Evolutionary conservation across 1,140 invertebrate genomes (phyloP), one percentile per base, ranked within the genome.

Genomic region (Philopotamus ludificatus): DNA sequence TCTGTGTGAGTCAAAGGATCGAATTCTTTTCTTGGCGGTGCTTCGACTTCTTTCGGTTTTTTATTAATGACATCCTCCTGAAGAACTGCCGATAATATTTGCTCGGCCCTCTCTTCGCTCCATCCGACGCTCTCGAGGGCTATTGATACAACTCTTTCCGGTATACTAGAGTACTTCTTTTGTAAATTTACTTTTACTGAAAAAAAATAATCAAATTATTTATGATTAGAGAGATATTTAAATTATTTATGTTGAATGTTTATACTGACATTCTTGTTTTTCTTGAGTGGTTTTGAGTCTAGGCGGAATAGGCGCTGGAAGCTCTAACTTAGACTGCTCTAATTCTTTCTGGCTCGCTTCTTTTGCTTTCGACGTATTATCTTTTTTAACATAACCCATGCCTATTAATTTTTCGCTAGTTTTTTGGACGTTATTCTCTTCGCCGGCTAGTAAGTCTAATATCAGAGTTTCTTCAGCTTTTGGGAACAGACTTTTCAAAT

Each of bases 401-500:
- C 85, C 83, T 23, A 88, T 79, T 2, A 95, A 79, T 65, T 85
- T 87, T 71, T 93, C 89, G 0, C 90, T 90, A 10, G 91, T 89
- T 72, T 87, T 91, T 72, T 92, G 89, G 1, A 94, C 92, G 77
- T 94, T 94, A 72, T 93, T 93, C 68, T 94, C 92, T 69, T 90
- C 88, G 75, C 88, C 90, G 60, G 87, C 87, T 25, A 95, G 76
- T 58, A 93, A 82, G 74, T 95, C 92, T 49, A 94, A 80, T 7
- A 95, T 86, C 22, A 94, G 75, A n/a, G 90, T 92, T 76, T 94
- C 92, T 68, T 95, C 92, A 0, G 89, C 91, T 78, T 92, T 90
- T n/a, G 92, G 91, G 77, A 94, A 95, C 70, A 94, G 85, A 73
- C 89, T 92, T 78, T 95, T 95, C 81, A 95, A 83, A 77, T 94